Evolutionary conservation across 1,140 invertebrate genomes (phyloP), one percentile per base, ranked within the genome.

Genomic region (Zophobas morio): DNA sequence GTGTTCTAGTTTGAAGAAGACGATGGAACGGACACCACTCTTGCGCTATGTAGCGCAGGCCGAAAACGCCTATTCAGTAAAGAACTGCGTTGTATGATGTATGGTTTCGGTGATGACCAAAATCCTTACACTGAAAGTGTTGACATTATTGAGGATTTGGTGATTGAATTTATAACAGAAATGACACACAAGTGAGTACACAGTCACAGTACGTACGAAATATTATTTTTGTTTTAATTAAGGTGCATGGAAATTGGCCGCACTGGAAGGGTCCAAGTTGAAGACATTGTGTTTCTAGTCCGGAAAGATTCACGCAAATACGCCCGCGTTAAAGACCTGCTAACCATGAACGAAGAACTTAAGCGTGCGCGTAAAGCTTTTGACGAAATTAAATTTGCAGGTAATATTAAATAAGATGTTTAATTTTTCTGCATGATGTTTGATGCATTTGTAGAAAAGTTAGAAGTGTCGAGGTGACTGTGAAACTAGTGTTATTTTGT

Each of bases 111-210:
- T n/a, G 98, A 99, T 88, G 98, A 99, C 87, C 95, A 98, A 86
- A 99, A 99, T 90, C 98, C 98, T 0, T 99, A 98, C 83, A 99
- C 98, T 35, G 98, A 99, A 89, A 98, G 97, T 86, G 98, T 99
- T 0, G 98, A 99, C 85, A 90, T 99, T 49, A 88, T 99, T 6
- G 98, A 99, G 89, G 97, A 99, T 89, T 88, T 99, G 36, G 98
- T 99, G 0, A 97, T 99, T 79, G 97, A 99, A 89, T 99, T 97
- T 87, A 98, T 99, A 34, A 96, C 95, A 1, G 96, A 99, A 89
- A 98, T 96, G 89, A 95, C 93, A 2, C 93, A 94, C 66, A 90
- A 87, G 95, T 96, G 89, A 86, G 86, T 82, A 73, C 70, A 53
- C 75, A 35, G 75, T 71, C 56, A 32, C 36, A 32, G 35, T 57